Conservation (phyloP, 2,888 invertebrate species). For the Chymomyza amoena region DNA sequence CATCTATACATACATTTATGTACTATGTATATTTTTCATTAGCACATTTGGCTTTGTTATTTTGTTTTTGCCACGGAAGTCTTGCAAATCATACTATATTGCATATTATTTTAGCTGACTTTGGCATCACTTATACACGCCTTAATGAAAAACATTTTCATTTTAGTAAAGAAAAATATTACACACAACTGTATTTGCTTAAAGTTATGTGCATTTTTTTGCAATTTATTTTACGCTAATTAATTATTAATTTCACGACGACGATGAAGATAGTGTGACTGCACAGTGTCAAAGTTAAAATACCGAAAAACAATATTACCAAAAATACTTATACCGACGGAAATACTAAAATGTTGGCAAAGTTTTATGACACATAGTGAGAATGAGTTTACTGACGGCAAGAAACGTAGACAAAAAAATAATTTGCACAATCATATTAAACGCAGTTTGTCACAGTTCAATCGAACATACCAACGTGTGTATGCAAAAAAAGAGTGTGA, state of each 20-base stretch:
- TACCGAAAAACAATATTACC: neutral
- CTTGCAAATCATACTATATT: conserved; percentile 72
- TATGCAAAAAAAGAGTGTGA: neutral
- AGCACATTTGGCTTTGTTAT: conserved; percentile 51
- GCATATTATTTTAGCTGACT: conserved; percentile 60
- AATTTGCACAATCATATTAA: neutral
- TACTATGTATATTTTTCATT: conserved; percentile 34
- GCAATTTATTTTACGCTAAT: conserved; percentile 31
- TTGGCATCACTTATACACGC: conserved; percentile 53
- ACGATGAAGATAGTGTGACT: conserved; percentile 20
- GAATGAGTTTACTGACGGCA: neutral
- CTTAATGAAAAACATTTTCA: conserved; percentile 52
- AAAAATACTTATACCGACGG: neutral
- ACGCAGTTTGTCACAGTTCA: neutral
- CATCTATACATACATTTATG: conserved; percentile 22
- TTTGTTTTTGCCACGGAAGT: conserved; percentile 52
- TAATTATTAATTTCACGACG: conserved; percentile 58
- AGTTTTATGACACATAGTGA: neutral
- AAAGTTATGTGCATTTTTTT: conserved; percentile 43
- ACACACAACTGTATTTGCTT: conserved; percentile 43
- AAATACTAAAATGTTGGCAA: neutral
- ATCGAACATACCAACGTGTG: neutral
- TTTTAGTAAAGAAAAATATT: conserved; percentile 15
- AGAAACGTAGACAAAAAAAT: neutral
- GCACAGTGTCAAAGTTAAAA: neutral